These are phyloP conservation scores for Scaptomyza montana DNA, from an alignment of 1,140 invertebrate genomes.

Conservation along the genomic window DNA sequence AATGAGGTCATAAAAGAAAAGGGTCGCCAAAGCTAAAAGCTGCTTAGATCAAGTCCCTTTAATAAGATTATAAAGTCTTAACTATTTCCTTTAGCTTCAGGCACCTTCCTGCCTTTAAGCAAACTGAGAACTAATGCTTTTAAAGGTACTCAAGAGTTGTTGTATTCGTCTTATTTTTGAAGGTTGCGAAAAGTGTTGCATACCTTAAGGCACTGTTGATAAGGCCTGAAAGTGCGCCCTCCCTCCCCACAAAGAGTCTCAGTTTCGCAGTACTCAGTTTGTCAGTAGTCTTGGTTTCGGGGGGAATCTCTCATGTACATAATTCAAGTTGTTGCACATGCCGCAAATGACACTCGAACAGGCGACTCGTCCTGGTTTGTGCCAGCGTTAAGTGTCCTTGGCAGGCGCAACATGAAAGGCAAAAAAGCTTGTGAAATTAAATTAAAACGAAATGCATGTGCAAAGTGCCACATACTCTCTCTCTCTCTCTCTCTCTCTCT, in stretches of 20 bases:
- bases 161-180: slow-evolving; percentile 39
- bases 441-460: slow-evolving; percentile 77
- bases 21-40: no score
- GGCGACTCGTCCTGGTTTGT: slow-evolving; percentile 1
- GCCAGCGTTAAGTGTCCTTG: slow-evolving; percentile 7
- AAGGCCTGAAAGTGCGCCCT: no score
- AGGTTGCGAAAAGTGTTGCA: slow-evolving; percentile 50
- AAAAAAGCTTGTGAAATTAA: slow-evolving; percentile 76
- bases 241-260: background rate
- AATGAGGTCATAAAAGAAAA: no score
- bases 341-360: slow-evolving; percentile 68
- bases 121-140: background rate
- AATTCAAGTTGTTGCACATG: slow-evolving; percentile 82
- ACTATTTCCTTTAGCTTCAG: no score
- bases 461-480: slow-evolving; percentile 64
- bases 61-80: no score
- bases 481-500: slow-evolving; percentile 4
- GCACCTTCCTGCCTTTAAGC: background rate
- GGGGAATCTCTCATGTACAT: slow-evolving; percentile 59
- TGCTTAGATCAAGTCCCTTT: no score
- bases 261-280: slow-evolving; percentile 6
- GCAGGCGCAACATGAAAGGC: slow-evolving; percentile 69
- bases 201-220: slow-evolving; percentile 21
- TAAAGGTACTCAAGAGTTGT: background rate
- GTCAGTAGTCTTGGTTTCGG: slow-evolving; percentile 7